These are phyloP conservation scores for Crenuchus spilurus DNA, from an alignment of 2,797 vertebrate genomes.

Conservation along the genomic window DNA sequence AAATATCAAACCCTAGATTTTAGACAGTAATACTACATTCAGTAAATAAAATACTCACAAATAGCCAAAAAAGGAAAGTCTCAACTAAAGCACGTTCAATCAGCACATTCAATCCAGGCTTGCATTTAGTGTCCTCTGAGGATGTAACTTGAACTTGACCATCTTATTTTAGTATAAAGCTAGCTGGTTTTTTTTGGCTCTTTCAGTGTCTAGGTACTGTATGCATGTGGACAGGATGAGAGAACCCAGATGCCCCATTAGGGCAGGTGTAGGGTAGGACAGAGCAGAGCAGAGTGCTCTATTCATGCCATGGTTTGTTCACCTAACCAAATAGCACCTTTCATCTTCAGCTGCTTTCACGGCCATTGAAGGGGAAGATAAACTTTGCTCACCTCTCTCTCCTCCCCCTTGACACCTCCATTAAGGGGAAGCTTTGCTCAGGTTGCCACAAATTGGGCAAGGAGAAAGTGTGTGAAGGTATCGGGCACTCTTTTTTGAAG, in stretches of 20 bases:
- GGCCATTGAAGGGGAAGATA: conserved; percentile 54
- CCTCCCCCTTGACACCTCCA: conserved; percentile 45
- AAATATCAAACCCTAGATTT: no score
- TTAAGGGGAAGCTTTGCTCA: conserved; percentile 39
- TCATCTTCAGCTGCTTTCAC: conserved; percentile 55
- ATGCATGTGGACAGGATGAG: conserved; percentile 8
- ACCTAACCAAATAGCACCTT: conserved; percentile 54
- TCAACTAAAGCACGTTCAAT: neutral
- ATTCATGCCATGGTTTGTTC: conserved; percentile 54
- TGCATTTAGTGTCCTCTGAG: neutral
- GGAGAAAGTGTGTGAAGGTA: conserved; percentile 42
- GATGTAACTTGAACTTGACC: neutral
- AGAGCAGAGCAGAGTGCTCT: conserved; percentile 33
- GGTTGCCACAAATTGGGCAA: conserved; percentile 39
- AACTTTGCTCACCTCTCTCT: conserved; percentile 54
- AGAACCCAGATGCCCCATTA: conserved; percentile 40
- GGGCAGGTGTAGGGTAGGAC: conserved; percentile 13
- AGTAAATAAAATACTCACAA: no score
- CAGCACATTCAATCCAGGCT: neutral
- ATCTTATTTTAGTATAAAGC: conserved; percentile 20
- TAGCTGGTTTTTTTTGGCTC: neutral
- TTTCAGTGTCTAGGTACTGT: conserved; percentile 8
- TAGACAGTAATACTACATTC: no score
- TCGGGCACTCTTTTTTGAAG: conserved; percentile 24
- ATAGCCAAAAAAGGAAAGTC: no score